These are phyloP conservation scores for Atethmia centrago DNA, from an alignment of 2,888 invertebrate species.

Conservation along the genomic window DNA sequence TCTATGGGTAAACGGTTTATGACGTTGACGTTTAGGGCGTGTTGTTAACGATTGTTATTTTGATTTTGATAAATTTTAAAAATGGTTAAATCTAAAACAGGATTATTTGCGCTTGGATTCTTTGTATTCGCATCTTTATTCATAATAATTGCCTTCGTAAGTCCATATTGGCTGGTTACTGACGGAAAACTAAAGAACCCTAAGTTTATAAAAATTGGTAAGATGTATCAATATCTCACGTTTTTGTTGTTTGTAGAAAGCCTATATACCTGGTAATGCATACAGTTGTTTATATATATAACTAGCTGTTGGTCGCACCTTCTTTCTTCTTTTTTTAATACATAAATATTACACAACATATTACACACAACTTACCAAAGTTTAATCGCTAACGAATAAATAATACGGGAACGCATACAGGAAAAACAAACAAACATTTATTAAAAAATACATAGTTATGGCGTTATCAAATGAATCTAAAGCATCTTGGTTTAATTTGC, in stretches of 20 bases:
- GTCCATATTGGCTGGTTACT: conserved; percentile 96
- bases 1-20: too few species aligned
- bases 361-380: neutral
- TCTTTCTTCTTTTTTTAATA: neutral
- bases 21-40: conserved; percentile 58
- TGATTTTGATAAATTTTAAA: conserved; percentile 5
- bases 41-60: conserved; percentile 31
- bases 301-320: neutral
- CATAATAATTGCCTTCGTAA: conserved; percentile 95
- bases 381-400: neutral
- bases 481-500: conserved; percentile 65
- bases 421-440: neutral
- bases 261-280: neutral
- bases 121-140: conserved; percentile 93
- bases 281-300: neutral
- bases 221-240: conserved; percentile 51
- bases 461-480: neutral
- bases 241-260: neutral
- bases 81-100: conserved; percentile 92
- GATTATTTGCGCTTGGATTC: conserved; percentile 92
- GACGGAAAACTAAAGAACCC: conserved; percentile 94
- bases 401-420: neutral
- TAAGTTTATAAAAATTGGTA: conserved; percentile 95
- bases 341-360: neutral
- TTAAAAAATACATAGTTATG: too few species aligned